phyloP scores from a whole-genome alignment of 1,140 invertebrate species.

The Charaxes varanes region DNA sequence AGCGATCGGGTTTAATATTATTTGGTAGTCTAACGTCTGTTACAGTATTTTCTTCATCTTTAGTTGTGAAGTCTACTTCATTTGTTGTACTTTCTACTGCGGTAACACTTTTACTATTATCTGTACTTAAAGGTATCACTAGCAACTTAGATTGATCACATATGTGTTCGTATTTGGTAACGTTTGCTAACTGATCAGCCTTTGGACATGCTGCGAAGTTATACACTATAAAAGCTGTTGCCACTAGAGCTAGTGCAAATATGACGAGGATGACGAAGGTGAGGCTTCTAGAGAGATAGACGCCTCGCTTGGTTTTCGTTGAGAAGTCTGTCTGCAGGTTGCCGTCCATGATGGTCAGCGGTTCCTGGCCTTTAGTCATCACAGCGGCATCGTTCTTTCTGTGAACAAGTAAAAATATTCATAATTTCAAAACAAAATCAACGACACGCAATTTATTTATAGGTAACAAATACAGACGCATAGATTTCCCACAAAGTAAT shows the following conservation, averaged over 20 bases:
- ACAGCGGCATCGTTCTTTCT: constrained; percentile 44
- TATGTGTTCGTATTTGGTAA: constrained; percentile 54
- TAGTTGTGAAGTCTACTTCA: constrained; percentile 25
- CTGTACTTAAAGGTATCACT: constrained; percentile 61
- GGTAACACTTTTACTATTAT: constrained; percentile 41
- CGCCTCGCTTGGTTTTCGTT: constrained; percentile 64
- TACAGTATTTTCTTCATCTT: constrained; percentile 33
- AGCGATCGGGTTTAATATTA: constrained; percentile 79
- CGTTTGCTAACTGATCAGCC: constrained; percentile 53
- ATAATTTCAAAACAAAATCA: neutral
- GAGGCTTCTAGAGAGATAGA: constrained; percentile 65
- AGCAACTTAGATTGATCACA: constrained; percentile 52
- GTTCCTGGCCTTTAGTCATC: constrained; percentile 66
- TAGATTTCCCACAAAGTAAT: constrained; percentile 1
- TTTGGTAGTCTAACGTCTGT: constrained; percentile 80
- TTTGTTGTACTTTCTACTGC: constrained; percentile 37
- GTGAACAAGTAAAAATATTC: constrained; percentile 18
- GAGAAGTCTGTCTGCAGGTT: constrained; percentile 62
- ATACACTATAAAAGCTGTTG: constrained; percentile 80
- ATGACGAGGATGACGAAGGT: constrained; percentile 68
- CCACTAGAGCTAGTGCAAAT: constrained; percentile 73
- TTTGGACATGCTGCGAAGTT: constrained; percentile 80
- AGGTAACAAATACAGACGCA: neutral
- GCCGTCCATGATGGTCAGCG: constrained; percentile 67
- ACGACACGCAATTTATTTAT: neutral